Conservation (phyloP, 1,140 invertebrate species). For the Euwallacea similis region DNA sequence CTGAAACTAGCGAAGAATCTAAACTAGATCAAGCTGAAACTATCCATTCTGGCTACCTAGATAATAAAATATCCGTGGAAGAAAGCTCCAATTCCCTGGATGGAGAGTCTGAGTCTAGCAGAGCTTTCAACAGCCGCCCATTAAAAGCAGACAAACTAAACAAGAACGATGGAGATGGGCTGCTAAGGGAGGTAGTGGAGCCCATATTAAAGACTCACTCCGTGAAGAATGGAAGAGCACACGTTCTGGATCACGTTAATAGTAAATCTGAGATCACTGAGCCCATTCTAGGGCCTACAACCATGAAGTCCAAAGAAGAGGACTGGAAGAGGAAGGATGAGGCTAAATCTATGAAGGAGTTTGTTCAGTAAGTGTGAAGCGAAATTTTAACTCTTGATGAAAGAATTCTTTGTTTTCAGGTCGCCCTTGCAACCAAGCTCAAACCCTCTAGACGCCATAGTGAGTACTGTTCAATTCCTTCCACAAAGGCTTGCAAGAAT, state of each 20-base stretch:
- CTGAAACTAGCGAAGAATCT: conserved; percentile 35
- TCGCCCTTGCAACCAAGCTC: not conserved
- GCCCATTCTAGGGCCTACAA: conserved; percentile 66
- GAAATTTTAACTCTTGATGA: not conserved
- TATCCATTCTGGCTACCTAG: conserved; percentile 15
- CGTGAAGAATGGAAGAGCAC: conserved; percentile 56
- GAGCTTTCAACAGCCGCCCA: conserved; percentile 63
- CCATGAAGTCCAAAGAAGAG: conserved; percentile 47
- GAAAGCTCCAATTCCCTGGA: conserved; percentile 21
- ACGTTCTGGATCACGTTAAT: conserved; percentile 50
- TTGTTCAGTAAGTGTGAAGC: conserved; percentile 5
- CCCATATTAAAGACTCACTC: conserved; percentile 55
- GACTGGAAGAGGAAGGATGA: conserved; percentile 49
- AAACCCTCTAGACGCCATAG: conserved; percentile 54
- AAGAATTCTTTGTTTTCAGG: conserved; percentile 10
- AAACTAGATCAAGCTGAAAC: conserved; percentile 37
- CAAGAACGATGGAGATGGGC: conserved; percentile 40
- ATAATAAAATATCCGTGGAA: conserved; percentile 3
- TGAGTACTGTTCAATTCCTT: conserved; percentile 73
- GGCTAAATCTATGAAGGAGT: conserved; percentile 30
- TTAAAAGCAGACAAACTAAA: conserved; percentile 56
- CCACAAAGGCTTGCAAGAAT: conserved; percentile 74
- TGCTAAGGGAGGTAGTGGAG: conserved; percentile 55
- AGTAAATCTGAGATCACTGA: conserved; percentile 68
- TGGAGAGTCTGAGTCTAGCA: conserved; percentile 58